Conservation (phyloP, 2,113 vertebrate genomes). For the Actenoides lindsayi region DNA sequence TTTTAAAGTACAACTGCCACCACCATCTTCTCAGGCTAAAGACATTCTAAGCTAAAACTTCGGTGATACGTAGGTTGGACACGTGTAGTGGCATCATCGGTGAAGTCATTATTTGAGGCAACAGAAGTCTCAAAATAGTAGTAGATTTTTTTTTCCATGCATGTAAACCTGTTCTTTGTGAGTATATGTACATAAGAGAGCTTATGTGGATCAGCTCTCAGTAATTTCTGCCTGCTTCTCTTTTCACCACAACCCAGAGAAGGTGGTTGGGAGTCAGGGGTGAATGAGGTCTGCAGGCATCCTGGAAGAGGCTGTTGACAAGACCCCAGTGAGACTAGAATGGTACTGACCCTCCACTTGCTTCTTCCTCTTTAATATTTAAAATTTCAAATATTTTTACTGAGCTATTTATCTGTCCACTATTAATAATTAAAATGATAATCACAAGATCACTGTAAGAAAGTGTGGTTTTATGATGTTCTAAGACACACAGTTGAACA, state of each 20-base stretch:
- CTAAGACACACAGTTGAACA: not conserved
- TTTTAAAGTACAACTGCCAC: not conserved
- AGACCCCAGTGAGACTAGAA: not conserved
- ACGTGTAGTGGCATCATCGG: not conserved
- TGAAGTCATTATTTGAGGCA: not conserved
- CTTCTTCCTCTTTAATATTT: not conserved
- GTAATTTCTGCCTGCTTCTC: not conserved
- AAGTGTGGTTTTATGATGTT: not conserved
- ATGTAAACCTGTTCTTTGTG: not conserved
- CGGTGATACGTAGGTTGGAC: not conserved
- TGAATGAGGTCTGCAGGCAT: not conserved
- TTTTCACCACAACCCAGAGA: not conserved
- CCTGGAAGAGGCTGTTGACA: not conserved
- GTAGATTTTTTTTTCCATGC: not conserved
- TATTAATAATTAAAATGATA: not conserved
- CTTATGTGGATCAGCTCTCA: not conserved
- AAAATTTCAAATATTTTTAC: not conserved
- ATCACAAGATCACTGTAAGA: not conserved
- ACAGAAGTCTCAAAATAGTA: not conserved
- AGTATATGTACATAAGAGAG: not conserved
- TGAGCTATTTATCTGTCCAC: not conserved
- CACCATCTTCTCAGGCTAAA: not conserved
- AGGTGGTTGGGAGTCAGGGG: not conserved
- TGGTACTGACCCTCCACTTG: not conserved
- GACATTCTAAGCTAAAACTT: not conserved